Evolutionary conservation across 2,113 vertebrate genomes (phyloP), one percentile per base, ranked within the genome.

Genomic region (Corythornis vintsioides): DNA sequence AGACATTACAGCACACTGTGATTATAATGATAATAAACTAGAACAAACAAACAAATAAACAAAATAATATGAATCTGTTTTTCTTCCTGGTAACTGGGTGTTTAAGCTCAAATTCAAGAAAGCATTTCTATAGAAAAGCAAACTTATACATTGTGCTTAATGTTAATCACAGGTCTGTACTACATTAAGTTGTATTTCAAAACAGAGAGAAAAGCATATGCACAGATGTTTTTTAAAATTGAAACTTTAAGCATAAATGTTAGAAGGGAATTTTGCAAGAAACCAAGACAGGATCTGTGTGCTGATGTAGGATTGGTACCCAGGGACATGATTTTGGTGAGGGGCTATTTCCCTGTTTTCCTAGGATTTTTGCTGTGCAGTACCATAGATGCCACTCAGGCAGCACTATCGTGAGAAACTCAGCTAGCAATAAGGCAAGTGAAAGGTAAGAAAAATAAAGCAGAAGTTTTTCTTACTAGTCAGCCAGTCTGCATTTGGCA

Each of bases 391-490:
- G 17, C 35, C 13, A 12, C 31, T 83, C 63, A 59, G 66, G 40
- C 25, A 87, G 40, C 38, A n/a, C 33, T 60, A 14, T 63, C 4
- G 4, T 89, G 55, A 95, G 84, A 87, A 79, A 83, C 15, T 66
- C 57, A 73, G 4, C 11, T 38, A 93, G 71, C 28, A 91, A 52
- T 10, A 55, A 33, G 35, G 33, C 53, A 75, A 89, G 43, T 0
- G 4, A 83, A 86, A 88, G 8, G 40, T 73, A 93, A 86, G 59
- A 82, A 93, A 89, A 72, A 67, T 42, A 81, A 69, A 83, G n/a
- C 53, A 53, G 15, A 88, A 53, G 7, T 29, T 88, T 69, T 92
- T 65, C 74, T 87, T 76, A 19, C 74, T 50, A 70, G 42, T 79
- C 55, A 73, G 22, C 19, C 4, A 1, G n/a, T 20, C 17, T 79